These are phyloP conservation scores for Andrena fulva DNA, from an alignment of 2,888 invertebrate species.

Conservation along the genomic window DNA sequence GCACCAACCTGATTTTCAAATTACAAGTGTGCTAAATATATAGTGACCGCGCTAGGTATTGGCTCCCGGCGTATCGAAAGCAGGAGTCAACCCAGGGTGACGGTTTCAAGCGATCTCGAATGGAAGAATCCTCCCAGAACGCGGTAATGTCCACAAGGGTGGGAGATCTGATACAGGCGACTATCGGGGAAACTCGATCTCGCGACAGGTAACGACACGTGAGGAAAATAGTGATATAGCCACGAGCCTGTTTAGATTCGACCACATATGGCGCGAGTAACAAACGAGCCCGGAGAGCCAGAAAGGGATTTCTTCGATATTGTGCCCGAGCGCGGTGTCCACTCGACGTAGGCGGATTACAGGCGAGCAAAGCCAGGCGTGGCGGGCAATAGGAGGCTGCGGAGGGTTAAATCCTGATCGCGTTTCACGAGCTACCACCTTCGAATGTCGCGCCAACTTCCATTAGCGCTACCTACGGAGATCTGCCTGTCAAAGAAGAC, in stretches of 20 bases:
- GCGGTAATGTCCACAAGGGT: background rate
- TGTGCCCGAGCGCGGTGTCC: conserved; percentile 57
- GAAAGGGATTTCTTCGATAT: conserved; percentile 54
- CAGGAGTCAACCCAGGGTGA: background rate
- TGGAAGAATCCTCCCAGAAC: background rate
- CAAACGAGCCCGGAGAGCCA: conserved; percentile 7
- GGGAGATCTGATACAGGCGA: background rate
- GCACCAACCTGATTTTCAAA: no score
- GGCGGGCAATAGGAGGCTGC: conserved; percentile 25
- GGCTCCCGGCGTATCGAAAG: background rate
- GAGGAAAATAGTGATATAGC: conserved; percentile 56
- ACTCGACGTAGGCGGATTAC: conserved; percentile 74
- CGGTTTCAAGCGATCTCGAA: background rate
- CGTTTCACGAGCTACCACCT: conserved; percentile 84
- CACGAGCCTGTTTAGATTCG: conserved; percentile 14
- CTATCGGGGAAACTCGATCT: conserved; percentile 48
- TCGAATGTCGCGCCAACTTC: conserved; percentile 78
- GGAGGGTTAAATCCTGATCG: conserved; percentile 79
- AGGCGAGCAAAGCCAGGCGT: conserved; percentile 47
- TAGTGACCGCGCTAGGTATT: background rate
- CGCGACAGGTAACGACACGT: conserved; percentile 59
- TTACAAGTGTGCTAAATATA: no score
- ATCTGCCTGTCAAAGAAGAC: conserved; percentile 77
- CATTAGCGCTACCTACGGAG: conserved; percentile 78
- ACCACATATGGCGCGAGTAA: conserved; percentile 35